Base-by-base conservation (phyloP, 2,113 vertebrate species). In the Sebastes fasciatus region DNA sequence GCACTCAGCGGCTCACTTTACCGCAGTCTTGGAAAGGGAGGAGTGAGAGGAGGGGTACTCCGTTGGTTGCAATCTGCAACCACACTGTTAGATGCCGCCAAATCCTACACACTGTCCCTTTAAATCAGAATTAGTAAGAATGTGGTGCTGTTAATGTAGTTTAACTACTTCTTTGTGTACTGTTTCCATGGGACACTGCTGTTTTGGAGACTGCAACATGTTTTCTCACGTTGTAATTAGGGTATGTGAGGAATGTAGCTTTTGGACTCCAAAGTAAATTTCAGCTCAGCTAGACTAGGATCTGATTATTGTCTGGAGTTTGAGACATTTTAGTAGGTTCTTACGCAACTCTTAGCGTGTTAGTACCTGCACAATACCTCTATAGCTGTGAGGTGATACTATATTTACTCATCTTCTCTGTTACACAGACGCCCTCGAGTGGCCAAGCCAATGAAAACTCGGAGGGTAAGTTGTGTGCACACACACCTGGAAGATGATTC, bases 341-440 rank as follows among this genome's bases (percentile, higher is more conserved):
- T 79, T 77, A 60, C 75, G 75, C 55, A 79, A 77, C 57, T 52
- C 13, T 14, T 5, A 46, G 55, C 81, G 0, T 74, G 90, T 86
- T 46, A 13, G 26, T 46, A 70, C 83, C 14, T 87, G 82, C 45
- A 34, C 16, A 52, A 16, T 16, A n/a, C 43, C 34, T 65, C 67
- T 86, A n/a, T 17, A 13, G 4, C 34, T 61, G 5, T 11, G 6
- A 70, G 16, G 2, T 79, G 26, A 52, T 16, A 11, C 57, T 40
- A 1, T 16, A 5, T 23, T 42, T 12, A 62, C 3, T 68, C 14
- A 1, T 71, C n/a, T 84, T 85, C 67, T 81, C 57, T 90, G 62
- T 89, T 49, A n/a, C 5, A 83, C 94, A 96, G 95, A 45, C 63
- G 8, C 75, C 88, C 75, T 86, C 90, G 75, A 82, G 46, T 80